Percentiles rank a stretch among this genome's conserved stretches.
Conservation (phyloP, 2,797 vertebrate genomes). For the Semotilus atromaculatus region DNA sequence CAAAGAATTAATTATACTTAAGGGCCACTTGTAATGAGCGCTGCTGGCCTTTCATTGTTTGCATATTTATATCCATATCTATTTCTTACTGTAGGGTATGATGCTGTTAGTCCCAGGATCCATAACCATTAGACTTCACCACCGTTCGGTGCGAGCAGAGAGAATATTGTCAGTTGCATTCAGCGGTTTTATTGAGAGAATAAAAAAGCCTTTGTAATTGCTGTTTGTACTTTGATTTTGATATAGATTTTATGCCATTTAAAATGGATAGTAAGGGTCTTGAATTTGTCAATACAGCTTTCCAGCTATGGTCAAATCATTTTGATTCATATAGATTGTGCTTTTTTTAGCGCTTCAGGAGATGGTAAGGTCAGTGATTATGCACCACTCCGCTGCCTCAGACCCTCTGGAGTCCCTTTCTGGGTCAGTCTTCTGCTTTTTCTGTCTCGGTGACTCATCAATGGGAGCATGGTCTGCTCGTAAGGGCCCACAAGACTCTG, state of each 20-base stretch:
- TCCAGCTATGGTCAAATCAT: neutral
- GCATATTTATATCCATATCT: neutral
- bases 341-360: neutral
- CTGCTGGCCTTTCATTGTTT: neutral
- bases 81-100: neutral
- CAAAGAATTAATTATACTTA: too few relatives aligned
- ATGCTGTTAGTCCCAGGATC: neutral
- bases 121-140: neutral
- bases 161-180: neutral
- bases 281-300: neutral
- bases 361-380: neutral
- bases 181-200: neutral
- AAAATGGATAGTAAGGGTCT: neutral
- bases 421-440: slow-evolving; percentile 57
- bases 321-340: neutral
- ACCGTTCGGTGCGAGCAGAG: neutral
- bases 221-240: neutral
- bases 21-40: neutral
- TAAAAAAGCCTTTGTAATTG: neutral
- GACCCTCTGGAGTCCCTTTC: slow-evolving; percentile 48
- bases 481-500: slow-evolving; percentile 34
- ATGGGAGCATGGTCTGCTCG: slow-evolving; percentile 22
- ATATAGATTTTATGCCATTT: neutral
- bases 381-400: neutral
- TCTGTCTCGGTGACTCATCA: slow-evolving; percentile 60